phyloP scores from a whole-genome alignment of 2,797 vertebrate species.

The Sternotherus odoratus region DNA sequence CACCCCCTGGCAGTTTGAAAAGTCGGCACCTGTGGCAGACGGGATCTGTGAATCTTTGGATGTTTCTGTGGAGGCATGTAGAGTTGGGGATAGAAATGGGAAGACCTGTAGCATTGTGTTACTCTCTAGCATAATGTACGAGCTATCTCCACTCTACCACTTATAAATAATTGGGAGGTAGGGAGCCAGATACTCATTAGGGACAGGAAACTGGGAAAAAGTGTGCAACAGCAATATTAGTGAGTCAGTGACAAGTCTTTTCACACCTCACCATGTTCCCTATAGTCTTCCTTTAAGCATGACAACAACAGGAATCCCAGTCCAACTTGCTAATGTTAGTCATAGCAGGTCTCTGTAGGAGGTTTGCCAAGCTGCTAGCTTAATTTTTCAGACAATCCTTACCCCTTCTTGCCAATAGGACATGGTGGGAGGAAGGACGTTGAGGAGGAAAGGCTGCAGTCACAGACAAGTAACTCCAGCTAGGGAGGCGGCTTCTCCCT shows the following conservation, averaged over 20 bases:
- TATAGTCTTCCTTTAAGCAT: neutral
- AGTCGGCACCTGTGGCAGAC: too few relatives aligned
- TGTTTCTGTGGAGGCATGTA: too few relatives aligned
- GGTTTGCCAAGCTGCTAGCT: neutral
- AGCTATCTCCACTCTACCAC: neutral
- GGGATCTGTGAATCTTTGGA: too few relatives aligned
- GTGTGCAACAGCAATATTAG: neutral
- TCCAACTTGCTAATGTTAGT: neutral
- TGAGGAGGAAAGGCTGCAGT: neutral
- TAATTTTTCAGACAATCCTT: neutral
- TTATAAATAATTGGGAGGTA: neutral
- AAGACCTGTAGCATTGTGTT: too few relatives aligned
- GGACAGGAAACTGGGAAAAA: neutral
- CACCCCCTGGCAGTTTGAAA: too few relatives aligned
- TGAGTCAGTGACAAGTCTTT: neutral
- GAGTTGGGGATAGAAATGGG: too few relatives aligned
- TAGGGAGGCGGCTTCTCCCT: neutral
- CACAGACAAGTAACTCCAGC: neutral
- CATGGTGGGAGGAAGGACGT: neutral
- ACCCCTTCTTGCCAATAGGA: neutral
- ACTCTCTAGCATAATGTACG: neutral
- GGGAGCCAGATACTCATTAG: neutral
- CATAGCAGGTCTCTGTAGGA: neutral
- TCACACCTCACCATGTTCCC: neutral
- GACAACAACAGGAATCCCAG: neutral